Conservation (phyloP, 1,140 invertebrate species). For the Lasioglossum baleicum region DNA sequence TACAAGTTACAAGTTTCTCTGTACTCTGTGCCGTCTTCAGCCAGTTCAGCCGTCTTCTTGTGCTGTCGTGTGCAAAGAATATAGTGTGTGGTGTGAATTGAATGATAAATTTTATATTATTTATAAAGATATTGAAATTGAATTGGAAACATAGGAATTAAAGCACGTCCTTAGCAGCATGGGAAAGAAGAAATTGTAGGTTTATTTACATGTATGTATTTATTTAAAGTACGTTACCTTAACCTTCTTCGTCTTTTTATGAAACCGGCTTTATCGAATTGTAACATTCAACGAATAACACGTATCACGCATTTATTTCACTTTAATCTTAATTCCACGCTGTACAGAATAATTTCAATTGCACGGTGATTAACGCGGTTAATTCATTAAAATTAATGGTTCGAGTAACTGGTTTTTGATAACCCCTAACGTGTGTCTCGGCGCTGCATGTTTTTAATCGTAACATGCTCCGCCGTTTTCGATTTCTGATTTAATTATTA, state of each 20-base stretch:
- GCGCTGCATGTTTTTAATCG: background rate
- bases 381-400: background rate
- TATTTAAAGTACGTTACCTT: background rate
- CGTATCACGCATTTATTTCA: background rate
- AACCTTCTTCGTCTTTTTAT: conserved; percentile 19
- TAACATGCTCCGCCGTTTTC: background rate
- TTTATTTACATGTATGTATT: background rate
- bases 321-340: background rate
- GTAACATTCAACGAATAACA: too few species aligned
- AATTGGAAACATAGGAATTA: background rate
- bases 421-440: background rate
- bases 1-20: too few species aligned
- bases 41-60: too few species aligned
- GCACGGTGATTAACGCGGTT: too few species aligned
- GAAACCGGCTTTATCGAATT: conserved; percentile 13
- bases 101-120: background rate
- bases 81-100: background rate
- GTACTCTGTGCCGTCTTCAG: too few species aligned
- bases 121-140: background rate
- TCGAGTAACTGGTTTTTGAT: background rate
- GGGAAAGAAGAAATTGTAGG: background rate
- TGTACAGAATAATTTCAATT: background rate
- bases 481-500: background rate
- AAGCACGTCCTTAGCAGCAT: background rate
- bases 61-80: too few species aligned